These are phyloP conservation scores for Saccostrea cuccullata DNA, from an alignment of 1,140 invertebrate genomes.

Conservation along the genomic window DNA sequence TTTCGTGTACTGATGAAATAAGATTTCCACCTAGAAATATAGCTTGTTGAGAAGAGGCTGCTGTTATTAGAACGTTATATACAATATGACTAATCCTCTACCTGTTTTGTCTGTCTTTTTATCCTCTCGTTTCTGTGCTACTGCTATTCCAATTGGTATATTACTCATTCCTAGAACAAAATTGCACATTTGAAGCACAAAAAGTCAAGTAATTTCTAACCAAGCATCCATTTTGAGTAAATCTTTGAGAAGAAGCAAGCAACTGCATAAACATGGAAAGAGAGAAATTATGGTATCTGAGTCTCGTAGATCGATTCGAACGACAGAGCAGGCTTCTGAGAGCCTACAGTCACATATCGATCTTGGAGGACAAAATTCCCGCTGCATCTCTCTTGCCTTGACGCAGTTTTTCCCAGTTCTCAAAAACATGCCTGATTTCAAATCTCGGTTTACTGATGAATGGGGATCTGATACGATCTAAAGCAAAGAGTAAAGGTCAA, in stretches of 20 bases:
- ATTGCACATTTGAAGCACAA: neutral
- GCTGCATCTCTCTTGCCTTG: conserved; percentile 25
- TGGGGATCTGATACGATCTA: conserved; percentile 3
- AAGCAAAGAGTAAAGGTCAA: neutral
- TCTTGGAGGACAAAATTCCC: conserved; percentile 26
- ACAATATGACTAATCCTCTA: conserved; percentile 54
- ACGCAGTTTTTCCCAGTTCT: neutral
- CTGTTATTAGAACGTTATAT: neutral
- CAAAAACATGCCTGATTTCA: conserved; percentile 17
- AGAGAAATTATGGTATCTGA: neutral
- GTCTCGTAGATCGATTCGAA: conserved; percentile 8
- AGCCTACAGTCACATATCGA: conserved; percentile 30
- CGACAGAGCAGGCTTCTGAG: conserved; percentile 16
- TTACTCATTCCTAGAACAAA: conserved; percentile 59
- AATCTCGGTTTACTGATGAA: conserved; percentile 12
- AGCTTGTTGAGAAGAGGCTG: neutral
- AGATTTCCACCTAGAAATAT: too few species aligned
- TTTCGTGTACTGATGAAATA: too few species aligned
- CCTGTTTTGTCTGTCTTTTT: conserved; percentile 81
- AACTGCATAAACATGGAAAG: neutral
- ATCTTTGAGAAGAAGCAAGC: neutral
- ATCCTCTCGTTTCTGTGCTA: conserved; percentile 87
- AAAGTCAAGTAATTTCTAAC: conserved; percentile 26
- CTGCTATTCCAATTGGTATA: conserved; percentile 91
- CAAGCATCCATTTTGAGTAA: conserved; percentile 18